Percentiles rank a stretch among this genome's conserved stretches.
phyloP scores from a whole-genome alignment of 2,113 vertebrate species.

The Cynopterus brachyotis region DNA sequence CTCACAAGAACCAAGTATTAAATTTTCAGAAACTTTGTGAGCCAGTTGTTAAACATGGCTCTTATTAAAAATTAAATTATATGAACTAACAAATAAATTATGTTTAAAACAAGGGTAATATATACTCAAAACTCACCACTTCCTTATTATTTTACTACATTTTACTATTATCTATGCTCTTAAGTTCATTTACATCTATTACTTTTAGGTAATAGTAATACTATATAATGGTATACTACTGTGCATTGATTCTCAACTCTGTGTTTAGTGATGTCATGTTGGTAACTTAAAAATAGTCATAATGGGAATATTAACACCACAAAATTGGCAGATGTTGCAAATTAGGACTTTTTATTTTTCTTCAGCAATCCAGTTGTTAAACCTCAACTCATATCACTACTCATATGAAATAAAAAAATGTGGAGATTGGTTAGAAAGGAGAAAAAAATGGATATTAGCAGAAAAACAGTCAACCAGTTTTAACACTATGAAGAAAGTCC shows the following conservation, averaged over 20 bases:
- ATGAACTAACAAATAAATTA: neutral
- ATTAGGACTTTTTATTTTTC: neutral
- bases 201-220: neutral
- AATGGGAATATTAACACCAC: neutral
- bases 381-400: neutral
- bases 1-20: neutral
- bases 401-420: neutral
- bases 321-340: neutral
- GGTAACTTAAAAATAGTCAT: neutral
- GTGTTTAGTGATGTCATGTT: neutral
- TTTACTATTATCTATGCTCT: neutral
- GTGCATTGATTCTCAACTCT: neutral
- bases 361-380: neutral
- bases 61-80: neutral
- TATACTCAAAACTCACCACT: neutral
- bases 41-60: neutral
- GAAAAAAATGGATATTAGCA: neutral
- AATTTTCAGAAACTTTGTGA: constrained; percentile 27
- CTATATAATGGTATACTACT: neutral
- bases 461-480: neutral
- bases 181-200: neutral
- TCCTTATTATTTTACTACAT: neutral
- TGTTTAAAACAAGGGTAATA: neutral
- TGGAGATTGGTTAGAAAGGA: neutral
- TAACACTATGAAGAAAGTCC: neutral